phyloP scores from a whole-genome alignment of 2,888 invertebrate species.

The Agriopis aurantiaria region DNA sequence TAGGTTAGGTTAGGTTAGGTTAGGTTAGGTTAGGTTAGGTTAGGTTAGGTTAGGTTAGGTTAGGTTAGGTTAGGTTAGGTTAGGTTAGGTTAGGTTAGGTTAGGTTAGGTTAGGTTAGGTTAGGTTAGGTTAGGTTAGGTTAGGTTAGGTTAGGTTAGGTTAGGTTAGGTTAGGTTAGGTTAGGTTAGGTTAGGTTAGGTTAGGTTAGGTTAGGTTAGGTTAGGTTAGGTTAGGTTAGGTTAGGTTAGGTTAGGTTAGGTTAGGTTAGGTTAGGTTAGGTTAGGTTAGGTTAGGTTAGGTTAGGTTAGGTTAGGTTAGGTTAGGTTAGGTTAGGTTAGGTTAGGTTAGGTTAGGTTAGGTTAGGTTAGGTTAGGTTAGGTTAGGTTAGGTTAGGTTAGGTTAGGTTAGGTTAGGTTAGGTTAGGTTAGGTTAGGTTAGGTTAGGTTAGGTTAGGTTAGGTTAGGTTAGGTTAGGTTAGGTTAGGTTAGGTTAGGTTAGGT shows the following conservation, averaged over 20 bases:
- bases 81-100: constrained; percentile 19
- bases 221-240: constrained; percentile 5
- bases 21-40: constrained; percentile 19
- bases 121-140: constrained; percentile 33
- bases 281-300: constrained; percentile 13
- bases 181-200: constrained; percentile 47
- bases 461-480: too few relatives aligned
- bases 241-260: constrained; percentile 39
- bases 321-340: constrained; percentile 42
- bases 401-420: too few relatives aligned
- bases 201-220: constrained; percentile 29
- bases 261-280: constrained; percentile 23
- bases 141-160: constrained; percentile 40
- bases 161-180: constrained; percentile 48
- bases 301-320: constrained; percentile 33
- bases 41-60: constrained; percentile 43
- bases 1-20: constrained; percentile 16
- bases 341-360: constrained; percentile 11
- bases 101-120: constrained; percentile 19
- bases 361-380: constrained; percentile 21
- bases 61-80: constrained; percentile 39
- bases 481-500: too few relatives aligned
- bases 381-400: too few relatives aligned
- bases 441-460: too few relatives aligned
- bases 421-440: too few relatives aligned